phyloP scores from a whole-genome alignment of 2,113 vertebrate genomes.

The Xerus inauris region DNA sequence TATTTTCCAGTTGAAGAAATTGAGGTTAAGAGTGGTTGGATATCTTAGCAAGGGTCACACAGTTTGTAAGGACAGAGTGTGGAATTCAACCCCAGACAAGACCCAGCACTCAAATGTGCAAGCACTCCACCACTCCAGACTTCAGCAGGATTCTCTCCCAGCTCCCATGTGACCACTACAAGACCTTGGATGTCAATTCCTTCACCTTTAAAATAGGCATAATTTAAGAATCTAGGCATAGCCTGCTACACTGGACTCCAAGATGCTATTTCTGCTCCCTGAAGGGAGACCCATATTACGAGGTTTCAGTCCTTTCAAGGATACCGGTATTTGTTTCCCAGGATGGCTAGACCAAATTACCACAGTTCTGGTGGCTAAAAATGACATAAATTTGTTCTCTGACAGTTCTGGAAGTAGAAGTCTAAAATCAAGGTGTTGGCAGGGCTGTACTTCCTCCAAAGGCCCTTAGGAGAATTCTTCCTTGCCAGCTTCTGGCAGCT shows the following conservation, averaged over 20 bases:
- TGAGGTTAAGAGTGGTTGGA: neutral
- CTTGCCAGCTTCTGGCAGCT: neutral
- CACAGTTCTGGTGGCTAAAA: neutral
- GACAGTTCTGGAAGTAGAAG: neutral
- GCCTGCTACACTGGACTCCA: neutral
- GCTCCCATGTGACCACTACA: neutral
- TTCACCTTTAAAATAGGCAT: neutral
- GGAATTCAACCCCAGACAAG: neutral
- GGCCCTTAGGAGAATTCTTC: neutral
- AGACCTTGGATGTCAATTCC: neutral
- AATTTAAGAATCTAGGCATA: neutral
- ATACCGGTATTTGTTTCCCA: neutral
- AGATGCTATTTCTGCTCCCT: neutral
- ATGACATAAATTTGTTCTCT: neutral
- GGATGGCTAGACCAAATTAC: neutral
- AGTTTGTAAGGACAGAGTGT: neutral
- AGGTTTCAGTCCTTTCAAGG: neutral
- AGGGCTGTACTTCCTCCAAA: neutral
- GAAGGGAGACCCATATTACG: neutral
- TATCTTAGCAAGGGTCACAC: neutral
- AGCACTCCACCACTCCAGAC: neutral
- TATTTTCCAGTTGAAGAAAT: conserved; percentile 26
- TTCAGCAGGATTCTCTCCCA: neutral
- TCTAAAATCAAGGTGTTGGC: neutral
- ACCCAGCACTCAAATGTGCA: neutral